Conservation (phyloP, 1,140 invertebrate genomes). For the Plectrocnemia conspersa region DNA sequence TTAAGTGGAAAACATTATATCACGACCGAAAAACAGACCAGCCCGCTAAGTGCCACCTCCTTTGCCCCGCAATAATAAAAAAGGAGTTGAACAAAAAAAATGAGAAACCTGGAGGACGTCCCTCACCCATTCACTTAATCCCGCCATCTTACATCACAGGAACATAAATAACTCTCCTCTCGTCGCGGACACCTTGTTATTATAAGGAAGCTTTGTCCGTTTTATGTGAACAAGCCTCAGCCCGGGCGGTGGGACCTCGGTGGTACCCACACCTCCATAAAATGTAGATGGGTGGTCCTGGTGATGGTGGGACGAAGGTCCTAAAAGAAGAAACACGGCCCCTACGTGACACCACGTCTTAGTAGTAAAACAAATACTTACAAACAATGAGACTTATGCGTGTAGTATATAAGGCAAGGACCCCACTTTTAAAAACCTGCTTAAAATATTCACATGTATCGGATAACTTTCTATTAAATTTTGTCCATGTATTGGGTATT, state of each 20-base stretch:
- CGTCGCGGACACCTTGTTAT: conserved; percentile 13
- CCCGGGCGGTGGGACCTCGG: background rate
- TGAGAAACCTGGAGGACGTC: conserved; percentile 2
- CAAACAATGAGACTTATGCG: conserved; percentile 20
- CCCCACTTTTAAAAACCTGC: too few relatives aligned
- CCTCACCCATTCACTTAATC: conserved; percentile 12
- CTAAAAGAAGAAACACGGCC: conserved; percentile 17
- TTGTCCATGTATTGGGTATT: too few relatives aligned
- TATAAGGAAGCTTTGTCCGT: conserved; percentile 13
- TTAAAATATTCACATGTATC: too few relatives aligned
- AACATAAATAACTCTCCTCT: conserved; percentile 17
- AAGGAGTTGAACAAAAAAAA: background rate
- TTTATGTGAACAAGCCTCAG: conserved; percentile 6
- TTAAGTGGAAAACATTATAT: too few relatives aligned
- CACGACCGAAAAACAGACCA: too few relatives aligned
- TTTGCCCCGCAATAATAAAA: background rate
- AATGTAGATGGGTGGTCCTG: conserved; percentile 1
- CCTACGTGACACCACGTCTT: conserved; percentile 17
- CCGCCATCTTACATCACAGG: conserved; percentile 13
- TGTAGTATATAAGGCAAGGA: too few relatives aligned
- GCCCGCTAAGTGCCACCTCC: too few relatives aligned
- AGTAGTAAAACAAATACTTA: conserved; percentile 19
- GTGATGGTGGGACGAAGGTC: background rate
- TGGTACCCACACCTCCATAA: too few relatives aligned
- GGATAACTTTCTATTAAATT: too few relatives aligned